Base-by-base conservation (phyloP, 2,888 invertebrate genomes). In the Marasmarcha lunaedactyla region DNA sequence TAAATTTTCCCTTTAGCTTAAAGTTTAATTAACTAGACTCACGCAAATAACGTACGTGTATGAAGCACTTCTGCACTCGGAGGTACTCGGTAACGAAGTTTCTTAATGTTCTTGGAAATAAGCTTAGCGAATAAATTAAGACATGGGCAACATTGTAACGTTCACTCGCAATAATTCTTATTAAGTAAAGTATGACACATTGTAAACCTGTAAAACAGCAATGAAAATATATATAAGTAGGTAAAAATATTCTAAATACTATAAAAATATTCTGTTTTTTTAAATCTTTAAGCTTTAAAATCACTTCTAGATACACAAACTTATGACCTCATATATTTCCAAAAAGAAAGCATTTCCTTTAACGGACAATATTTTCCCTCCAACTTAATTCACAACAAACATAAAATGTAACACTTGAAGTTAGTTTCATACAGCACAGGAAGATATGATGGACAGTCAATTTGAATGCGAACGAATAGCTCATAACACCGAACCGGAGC, bases 1-100 rank as follows among this genome's bases (percentile, higher is more conserved):
- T 74, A 73, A 71, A 72, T 73, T 66, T 69, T 68, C 69, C 66
- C 58, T 72, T 70, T 66, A 71, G 72, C 71, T 68, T 69, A 64
- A 70, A 71, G 58, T 73, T 76, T 71, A 76, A 74, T 76, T 74
- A 74, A 72, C 58, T 57, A 64, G 64, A 59, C 66, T 62, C 73
- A 74, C 71, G 72, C 72, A 59, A 73, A 55, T 35, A 40, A 9
- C 59, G 60, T 20, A 20, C 20, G 20, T 20, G 20, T 20, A 20
- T 20, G 20, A 20, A 20, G 55, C 20, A 20, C 20, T 20, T 20
- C 20, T 20, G 20, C 20, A 20, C 38, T 36, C 33, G 36, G 26
- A 38, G 38, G 20, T 35, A 10, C 33, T 9, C 35, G 15, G 26
- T 40, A 40, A 40, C 36, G 40, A 36, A 35, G 13, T 20, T n/a